phyloP scores from a whole-genome alignment of 2,888 invertebrate species.

The Plagodis dolabraria region DNA sequence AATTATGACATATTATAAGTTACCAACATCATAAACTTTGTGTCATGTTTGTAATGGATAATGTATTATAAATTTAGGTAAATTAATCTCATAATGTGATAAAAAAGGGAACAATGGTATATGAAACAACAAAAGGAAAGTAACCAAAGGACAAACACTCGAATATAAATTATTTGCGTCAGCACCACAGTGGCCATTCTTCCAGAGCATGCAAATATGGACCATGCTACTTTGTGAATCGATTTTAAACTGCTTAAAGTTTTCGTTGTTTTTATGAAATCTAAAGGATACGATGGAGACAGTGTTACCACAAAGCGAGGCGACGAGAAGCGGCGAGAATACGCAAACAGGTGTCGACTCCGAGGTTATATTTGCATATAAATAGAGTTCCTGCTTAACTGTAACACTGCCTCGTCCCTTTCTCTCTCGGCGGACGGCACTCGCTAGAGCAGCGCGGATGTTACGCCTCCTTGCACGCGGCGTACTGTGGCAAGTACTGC shows the following conservation, averaged over 20 bases:
- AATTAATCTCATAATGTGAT: constrained; percentile 47
- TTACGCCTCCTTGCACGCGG: constrained; percentile 74
- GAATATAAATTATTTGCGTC: constrained; percentile 13
- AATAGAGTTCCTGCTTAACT: constrained; percentile 85
- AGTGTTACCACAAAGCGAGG: constrained; percentile 75
- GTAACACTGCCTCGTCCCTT: constrained; percentile 79
- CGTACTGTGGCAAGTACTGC: constrained; percentile 63
- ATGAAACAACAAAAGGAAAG: constrained; percentile 35
- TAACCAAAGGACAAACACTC: constrained; percentile 10
- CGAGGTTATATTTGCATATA: constrained; percentile 85
- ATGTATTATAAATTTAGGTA: constrained; percentile 48
- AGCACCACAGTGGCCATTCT: constrained; percentile 4
- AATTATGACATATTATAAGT: not conserved
- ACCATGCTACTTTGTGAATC: constrained; percentile 37
- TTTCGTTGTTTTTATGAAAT: constrained; percentile 62
- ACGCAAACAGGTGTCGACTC: constrained; percentile 85
- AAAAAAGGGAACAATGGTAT: constrained; percentile 50
- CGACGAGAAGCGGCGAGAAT: constrained; percentile 76
- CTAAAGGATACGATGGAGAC: constrained; percentile 75
- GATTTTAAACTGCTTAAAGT: constrained; percentile 41
- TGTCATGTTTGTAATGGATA: constrained; percentile 40
- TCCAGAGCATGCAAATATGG: constrained; percentile 41
- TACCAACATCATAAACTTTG: constrained; percentile 30
- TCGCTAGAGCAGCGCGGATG: constrained; percentile 71
- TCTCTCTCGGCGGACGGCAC: constrained; percentile 64